Base-by-base conservation (phyloP, 64 coral and sea anemone genomes). In the Montipora foliosa region DNA sequence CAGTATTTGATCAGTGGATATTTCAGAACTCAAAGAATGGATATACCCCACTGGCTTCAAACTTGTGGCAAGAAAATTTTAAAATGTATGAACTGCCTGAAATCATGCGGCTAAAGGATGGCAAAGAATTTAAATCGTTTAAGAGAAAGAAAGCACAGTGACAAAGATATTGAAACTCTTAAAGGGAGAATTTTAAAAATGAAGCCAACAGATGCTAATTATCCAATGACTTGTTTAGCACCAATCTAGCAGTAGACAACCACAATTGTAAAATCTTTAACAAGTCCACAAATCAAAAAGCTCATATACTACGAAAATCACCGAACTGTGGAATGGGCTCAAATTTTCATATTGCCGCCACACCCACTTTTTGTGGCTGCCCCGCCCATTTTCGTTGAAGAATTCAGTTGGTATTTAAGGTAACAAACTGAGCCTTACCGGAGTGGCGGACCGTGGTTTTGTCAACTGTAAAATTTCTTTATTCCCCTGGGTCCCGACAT, bases 41-140 rank as follows among this genome's bases (percentile, higher is more conserved):
- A 29, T 88, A 88, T 75, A 17, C 16, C 1, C 1, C 68, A 11
- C 44, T 88, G 17, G 86, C 86, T 8, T 51, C 15, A 1, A 88
- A 88, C 45, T 6, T 88, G 2, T 88, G 86, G 86, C 8, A 75
- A 20, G 37, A 88, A 11, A 0, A 73, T 17, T 88, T 88, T 25
- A 75, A 5, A 1, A 6, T 88, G 44, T 88, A 75, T 88, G 29
- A 88, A 51, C 46, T 88, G n/a, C 55, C 76, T 67, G 76, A 90
- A 71, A 90, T 90, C 6, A 80, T 90, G 88, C 44, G 58, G 24
- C 88, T 80, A 90, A 90, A 90, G 58, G 88, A 90, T 80, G 89
- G 81, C 44, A 90, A 73, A 80, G 3, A 81, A 25, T 25, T 70
- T 22, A 49, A 80, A 81, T 48, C 37, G 76, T 17, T 14, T 81